phyloP scores from a whole-genome alignment of 2,113 vertebrate species.

The Mirounga angustirostris region DNA sequence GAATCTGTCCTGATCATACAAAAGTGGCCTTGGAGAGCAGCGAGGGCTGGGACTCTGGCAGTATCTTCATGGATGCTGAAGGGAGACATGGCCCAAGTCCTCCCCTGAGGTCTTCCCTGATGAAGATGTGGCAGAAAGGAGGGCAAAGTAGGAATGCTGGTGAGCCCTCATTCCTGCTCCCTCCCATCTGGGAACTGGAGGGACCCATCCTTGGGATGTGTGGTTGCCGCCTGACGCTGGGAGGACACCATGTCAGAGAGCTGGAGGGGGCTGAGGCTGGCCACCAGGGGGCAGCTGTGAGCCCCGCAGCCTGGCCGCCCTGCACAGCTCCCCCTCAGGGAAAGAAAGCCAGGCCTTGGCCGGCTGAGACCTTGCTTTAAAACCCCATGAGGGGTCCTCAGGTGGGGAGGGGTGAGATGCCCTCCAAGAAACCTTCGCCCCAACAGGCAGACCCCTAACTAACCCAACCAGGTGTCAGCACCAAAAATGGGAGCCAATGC shows the following conservation, averaged over 20 bases:
- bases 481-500: background rate
- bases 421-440: background rate
- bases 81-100: background rate
- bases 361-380: background rate
- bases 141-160: background rate
- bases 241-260: background rate
- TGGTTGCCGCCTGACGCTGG: background rate
- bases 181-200: background rate
- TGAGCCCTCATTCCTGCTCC: background rate
- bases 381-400: background rate
- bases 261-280: background rate
- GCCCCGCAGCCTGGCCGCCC: background rate
- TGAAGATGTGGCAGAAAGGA: background rate
- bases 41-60: background rate
- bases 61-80: background rate
- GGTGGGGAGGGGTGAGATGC: background rate
- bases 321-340: too few relatives aligned
- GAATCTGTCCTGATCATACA: background rate
- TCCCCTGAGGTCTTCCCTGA: background rate
- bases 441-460: background rate
- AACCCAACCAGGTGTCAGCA: background rate
- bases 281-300: slow-evolving; percentile 39
- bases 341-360: background rate
- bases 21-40: background rate
- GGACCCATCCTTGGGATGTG: background rate